Conservation (phyloP, 23 tunicate species). For the Corella eumyota region DNA sequence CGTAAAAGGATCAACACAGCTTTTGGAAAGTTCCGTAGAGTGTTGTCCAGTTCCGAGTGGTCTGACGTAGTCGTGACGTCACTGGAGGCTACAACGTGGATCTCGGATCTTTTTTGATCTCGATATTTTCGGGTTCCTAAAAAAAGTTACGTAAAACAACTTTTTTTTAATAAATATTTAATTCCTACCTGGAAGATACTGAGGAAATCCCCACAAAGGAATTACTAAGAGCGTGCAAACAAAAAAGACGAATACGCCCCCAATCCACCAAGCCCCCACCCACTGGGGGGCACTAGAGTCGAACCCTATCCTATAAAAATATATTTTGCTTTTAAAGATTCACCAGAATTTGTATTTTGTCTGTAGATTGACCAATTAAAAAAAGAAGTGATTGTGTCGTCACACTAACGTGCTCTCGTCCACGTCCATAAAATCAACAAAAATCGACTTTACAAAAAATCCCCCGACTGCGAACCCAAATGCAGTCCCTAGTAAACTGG, state of each 20-base stretch:
- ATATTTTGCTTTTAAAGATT: neutral
- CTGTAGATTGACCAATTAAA: too few relatives aligned
- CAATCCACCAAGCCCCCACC: conserved; percentile 99
- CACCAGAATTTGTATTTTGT: too few relatives aligned
- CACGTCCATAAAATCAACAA: too few relatives aligned
- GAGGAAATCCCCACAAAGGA: conserved; percentile 88
- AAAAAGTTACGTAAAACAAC: neutral
- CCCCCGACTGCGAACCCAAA: too few relatives aligned
- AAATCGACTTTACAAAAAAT: too few relatives aligned
- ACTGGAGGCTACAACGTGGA: too few relatives aligned
- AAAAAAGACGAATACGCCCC: conserved; percentile 31
- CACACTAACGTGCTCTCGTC: too few relatives aligned
- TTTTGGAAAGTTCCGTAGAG: conserved; percentile 36
- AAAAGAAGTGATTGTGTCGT: too few relatives aligned
- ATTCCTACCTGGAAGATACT: conserved; percentile 79
- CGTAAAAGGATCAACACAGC: conserved; percentile 21
- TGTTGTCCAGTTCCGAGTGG: neutral
- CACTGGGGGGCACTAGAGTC: conserved; percentile 59
- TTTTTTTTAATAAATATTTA: neutral
- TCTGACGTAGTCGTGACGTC: conserved; percentile 4
- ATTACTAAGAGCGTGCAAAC: conserved; percentile 30
- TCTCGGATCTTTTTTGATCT: conserved; percentile 26
- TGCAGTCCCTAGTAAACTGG: too few relatives aligned
- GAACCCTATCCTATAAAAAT: neutral
- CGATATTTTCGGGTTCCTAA: conserved; percentile 27